Evolutionary conservation across 2,797 vertebrate genomes (phyloP), one percentile per base, ranked within the genome.

Genomic region (Trachops cirrhosus): DNA sequence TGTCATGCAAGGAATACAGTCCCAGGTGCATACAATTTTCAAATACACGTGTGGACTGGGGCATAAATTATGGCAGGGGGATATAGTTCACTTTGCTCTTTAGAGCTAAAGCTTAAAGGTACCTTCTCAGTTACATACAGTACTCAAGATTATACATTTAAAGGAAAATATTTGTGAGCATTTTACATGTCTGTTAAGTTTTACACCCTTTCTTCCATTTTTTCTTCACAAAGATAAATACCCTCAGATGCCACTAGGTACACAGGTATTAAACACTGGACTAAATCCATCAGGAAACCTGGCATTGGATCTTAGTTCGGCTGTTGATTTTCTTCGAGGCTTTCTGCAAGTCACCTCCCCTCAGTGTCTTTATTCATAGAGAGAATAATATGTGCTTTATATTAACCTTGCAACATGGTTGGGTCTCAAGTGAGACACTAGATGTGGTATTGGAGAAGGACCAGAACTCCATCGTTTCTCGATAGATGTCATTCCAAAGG

Each of bases 221-320:
- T 46, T 52, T 16, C 59, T 41, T 78, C 77, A 71, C 34, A 48
- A n/a, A 96, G 24, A 89, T 88, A 80, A 92, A 91, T 79, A 90
- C 41, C 16, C 22, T 87, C 87, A 92, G 44, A 46, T 88, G 46
- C 4, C 78, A 88, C 68, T 67, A 94, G 50, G 54, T 82, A 68
- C 1, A 3, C 21, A 0, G 16, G 52, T 78, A 83, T 39, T 78
- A 93, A 95, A 88, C 7, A 34, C 14, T 91, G 78, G 86, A 70
- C 74, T 71, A 54, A 94, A 71, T 93, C 84, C 67, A 91, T 48
- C 80, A 94, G 91, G 57, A 95, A 95, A 92, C 68, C 87, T 88
- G 68, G 48, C 70, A 57, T 6, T 34, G 67, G 62, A 64, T 85
- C 78, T 92, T 92, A 86, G 92, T 70, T 95, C 41, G 70, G 62